Base-by-base conservation (phyloP, 92 coral and sea anemone species). In the Epizoanthus rinbou region DNA sequence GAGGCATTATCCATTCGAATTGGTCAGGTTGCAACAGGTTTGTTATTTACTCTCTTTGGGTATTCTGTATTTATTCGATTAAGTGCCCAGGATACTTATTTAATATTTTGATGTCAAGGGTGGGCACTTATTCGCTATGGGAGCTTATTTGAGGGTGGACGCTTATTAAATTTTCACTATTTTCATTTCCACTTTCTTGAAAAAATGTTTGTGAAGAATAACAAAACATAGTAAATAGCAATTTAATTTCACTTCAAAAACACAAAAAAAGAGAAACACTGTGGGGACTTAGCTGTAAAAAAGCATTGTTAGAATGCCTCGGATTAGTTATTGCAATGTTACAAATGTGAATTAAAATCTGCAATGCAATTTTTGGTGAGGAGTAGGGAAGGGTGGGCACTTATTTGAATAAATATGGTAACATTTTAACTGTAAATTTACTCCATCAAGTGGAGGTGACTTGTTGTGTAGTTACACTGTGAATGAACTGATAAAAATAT, bases 1-100 rank as follows among this genome's bases (percentile, higher is more conserved):
- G 85, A 80, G 23, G 69, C 85, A 22, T 37, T 58, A 41, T 63
- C 85, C 17, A 59, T 80, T 8, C 58, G 69, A 80, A 64, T 80
- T 80, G 85, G 85, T 33, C 66, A 63, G 85, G 41, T 54, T 80
- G 85, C 85, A 23, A n/a, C 66, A 23, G 83, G 83, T 78, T 57
- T 57, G 83, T 78, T 28, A 28, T 28, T 28, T 2, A 28, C 1
- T 28, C 31, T 28, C 31, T 28, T 2, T 28, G n/a, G n/a, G n/a
- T n/a, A n/a, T 2, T 28, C 43, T 10, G 56, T 37, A 74, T 25
- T 67, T 67, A 37, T 67, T 25, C 16, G 47, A 67, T 67, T 25
- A 57, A 57, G 60, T n/a, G 60, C 60, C 60, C 60, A 57, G 60
- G 60, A n/a, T 10, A 57, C 60, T 6, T 4, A 57, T 57, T 57